Evolutionary conservation across 2,888 invertebrate species (phyloP).

Genomic region (Nemotelus nigrinus): DNA sequence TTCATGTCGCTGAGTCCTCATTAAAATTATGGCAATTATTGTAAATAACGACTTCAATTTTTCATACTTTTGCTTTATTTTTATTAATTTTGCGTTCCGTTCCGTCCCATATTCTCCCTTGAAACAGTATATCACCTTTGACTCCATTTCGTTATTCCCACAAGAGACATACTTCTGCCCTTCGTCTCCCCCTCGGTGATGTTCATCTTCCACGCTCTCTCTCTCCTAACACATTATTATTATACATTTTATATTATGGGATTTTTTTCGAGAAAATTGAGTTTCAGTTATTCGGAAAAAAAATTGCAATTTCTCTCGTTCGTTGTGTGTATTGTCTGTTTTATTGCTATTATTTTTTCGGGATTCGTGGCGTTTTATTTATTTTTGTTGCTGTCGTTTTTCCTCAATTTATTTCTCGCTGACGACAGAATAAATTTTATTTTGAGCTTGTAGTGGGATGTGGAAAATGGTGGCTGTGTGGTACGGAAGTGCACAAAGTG

Average conservation of each 20-base stretch:
- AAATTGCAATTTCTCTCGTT: slow-evolving; percentile 27
- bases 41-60: slow-evolving; percentile 48
- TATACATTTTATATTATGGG: slow-evolving; percentile 9
- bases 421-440: slow-evolving; percentile 34
- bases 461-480: not conserved
- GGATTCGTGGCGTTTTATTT: not conserved
- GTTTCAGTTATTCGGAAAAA: slow-evolving; percentile 43
- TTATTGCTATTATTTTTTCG: slow-evolving; percentile 12
- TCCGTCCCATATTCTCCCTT: not conserved
- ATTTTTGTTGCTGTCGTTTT: slow-evolving; percentile 8
- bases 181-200: no score
- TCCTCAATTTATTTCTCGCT: slow-evolving; percentile 38
- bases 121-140: not conserved
- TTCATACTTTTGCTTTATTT: slow-evolving; percentile 44
- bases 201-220: not conserved
- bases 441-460: not conserved
- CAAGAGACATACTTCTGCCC: slow-evolving; percentile 2
- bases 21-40: slow-evolving; percentile 51
- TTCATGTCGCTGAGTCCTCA: slow-evolving; percentile 45
- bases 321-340: slow-evolving; percentile 14
- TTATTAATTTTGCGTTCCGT: slow-evolving; percentile 42
- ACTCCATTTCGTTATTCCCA: not conserved
- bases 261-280: slow-evolving; percentile 33
- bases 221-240: slow-evolving; percentile 5
- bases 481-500: no score